These are phyloP conservation scores for Fulmarus glacialis DNA, from an alignment of 2,113 vertebrate genomes.

Conservation along the genomic window DNA sequence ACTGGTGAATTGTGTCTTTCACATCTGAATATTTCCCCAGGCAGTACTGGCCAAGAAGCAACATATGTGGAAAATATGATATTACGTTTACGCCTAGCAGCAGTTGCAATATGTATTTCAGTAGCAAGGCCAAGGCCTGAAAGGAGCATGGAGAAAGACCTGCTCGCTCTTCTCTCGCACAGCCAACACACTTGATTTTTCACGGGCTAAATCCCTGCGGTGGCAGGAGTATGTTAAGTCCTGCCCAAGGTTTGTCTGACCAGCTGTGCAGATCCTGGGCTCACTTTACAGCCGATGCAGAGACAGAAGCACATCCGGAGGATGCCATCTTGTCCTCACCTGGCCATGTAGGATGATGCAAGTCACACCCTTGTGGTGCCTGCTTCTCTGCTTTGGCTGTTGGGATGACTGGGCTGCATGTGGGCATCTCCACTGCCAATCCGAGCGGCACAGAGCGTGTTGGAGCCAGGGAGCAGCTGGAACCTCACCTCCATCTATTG, in stretches of 20 bases:
- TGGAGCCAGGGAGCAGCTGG: background rate
- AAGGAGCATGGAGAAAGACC: background rate
- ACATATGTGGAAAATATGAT: background rate
- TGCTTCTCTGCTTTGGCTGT: background rate
- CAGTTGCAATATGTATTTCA: background rate
- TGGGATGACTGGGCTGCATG: background rate
- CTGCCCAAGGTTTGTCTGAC: background rate
- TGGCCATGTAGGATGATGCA: background rate
- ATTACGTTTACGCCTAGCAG: background rate
- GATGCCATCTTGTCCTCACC: accelerated
- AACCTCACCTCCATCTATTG: background rate
- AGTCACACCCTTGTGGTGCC: background rate
- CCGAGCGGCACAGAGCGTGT: accelerated
- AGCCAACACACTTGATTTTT: background rate
- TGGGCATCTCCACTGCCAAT: background rate
- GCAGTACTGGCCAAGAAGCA: background rate
- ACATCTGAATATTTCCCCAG: background rate
- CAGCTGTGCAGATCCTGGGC: background rate
- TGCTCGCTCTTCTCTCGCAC: background rate
- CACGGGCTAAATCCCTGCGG: background rate
- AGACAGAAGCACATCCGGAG: background rate
- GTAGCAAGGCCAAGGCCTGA: background rate
- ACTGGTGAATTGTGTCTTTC: background rate
- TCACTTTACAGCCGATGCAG: background rate
- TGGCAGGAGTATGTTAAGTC: background rate